phyloP scores from a whole-genome alignment of 2,797 vertebrate species.

The Erethizon dorsatum region DNA sequence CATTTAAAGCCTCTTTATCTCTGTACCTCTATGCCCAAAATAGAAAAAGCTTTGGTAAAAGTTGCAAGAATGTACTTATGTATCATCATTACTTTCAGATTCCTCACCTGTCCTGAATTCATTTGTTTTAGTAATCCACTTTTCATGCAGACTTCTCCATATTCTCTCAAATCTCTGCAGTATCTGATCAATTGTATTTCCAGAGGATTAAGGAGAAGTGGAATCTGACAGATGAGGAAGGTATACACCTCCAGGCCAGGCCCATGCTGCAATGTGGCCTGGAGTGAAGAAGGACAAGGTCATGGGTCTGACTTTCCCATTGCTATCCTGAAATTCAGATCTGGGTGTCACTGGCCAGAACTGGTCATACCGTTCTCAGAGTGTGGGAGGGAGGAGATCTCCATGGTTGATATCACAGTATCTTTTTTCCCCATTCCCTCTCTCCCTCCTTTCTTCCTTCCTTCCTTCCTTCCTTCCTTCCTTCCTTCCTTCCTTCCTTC shows the following conservation, averaged over 20 bases:
- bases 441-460: neutral
- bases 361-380: fast-evolving
- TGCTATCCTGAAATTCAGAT: neutral
- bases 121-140: neutral
- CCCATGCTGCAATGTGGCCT: neutral
- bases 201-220: neutral
- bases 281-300: neutral
- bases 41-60: constrained; percentile 29
- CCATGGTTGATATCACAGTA: neutral
- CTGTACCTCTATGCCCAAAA: neutral
- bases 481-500: neutral
- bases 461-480: neutral
- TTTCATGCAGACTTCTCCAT: neutral
- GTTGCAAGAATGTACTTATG: neutral
- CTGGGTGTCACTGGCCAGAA: neutral
- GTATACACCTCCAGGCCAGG: neutral
- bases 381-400: neutral
- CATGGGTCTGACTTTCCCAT: neutral
- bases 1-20: constrained; percentile 35
- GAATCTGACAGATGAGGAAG: neutral
- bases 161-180: neutral
- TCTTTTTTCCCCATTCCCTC: neutral
- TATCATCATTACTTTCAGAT: constrained; percentile 24
- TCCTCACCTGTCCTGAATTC: neutral
- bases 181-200: neutral